A percentile compares a stretch with the other conserved stretches of the same genome.
phyloP scores from a whole-genome alignment of 2,888 invertebrate genomes.

The Drosophila setosimentum region DNA sequence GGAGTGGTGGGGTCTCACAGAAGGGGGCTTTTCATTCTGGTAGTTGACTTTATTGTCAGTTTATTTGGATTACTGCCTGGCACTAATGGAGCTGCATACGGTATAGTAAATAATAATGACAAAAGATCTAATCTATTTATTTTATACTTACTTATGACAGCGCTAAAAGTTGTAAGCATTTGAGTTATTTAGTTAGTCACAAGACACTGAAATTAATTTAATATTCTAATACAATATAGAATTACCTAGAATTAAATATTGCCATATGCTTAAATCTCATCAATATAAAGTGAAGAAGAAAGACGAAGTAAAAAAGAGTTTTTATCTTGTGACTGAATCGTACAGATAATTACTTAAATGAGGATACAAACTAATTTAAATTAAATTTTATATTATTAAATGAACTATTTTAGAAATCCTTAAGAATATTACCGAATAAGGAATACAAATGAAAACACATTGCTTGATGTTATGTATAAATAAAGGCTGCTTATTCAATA shows the following conservation, averaged over 20 bases:
- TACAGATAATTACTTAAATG: no score
- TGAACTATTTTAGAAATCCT: no score
- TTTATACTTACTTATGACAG: not conserved
- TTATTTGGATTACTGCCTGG: slow-evolving; percentile 4
- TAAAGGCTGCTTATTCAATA: not conserved
- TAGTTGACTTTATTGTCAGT: not conserved
- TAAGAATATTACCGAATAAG: no score
- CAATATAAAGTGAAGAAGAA: not conserved
- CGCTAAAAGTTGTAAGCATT: not conserved
- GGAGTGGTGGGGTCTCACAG: not conserved
- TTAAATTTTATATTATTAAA: not conserved
- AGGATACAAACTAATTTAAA: no score
- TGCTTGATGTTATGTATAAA: not conserved
- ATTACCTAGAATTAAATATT: no score
- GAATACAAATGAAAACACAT: no score
- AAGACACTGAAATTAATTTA: not conserved
- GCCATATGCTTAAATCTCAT: not conserved
- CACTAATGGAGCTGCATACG: slow-evolving; percentile 12
- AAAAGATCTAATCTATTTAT: not conserved
- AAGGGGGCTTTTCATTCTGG: not conserved
- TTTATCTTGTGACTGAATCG: no score
- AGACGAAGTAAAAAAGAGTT: no score
- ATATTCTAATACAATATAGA: not conserved
- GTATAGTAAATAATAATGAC: not conserved
- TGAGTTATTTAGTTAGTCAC: not conserved